Conservation (phyloP, 2,888 invertebrate genomes). For the Hirtodrosophila cameraria region DNA sequence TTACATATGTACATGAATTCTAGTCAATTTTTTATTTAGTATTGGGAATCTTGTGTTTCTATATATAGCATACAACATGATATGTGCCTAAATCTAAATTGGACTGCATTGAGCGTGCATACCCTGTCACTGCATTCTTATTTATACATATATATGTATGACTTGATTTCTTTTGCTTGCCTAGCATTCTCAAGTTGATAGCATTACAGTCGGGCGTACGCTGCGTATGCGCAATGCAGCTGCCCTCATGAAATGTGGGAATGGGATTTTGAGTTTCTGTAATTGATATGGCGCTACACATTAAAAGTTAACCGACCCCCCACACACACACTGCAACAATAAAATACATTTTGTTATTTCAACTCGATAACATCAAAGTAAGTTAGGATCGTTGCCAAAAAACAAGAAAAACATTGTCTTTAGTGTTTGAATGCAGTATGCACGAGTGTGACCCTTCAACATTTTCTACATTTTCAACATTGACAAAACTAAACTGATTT, state of each 20-base stretch:
- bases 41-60: too few species aligned
- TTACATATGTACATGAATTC: too few species aligned
- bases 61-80: too few species aligned
- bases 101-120: neutral
- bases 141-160: neutral
- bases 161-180: slow-evolving; percentile 6
- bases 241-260: slow-evolving; percentile 25
- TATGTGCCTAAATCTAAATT: neutral
- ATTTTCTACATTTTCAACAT: too few species aligned
- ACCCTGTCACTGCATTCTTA: neutral
- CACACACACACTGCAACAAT: neutral
- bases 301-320: slow-evolving; percentile 23
- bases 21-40: too few species aligned
- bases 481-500: too few species aligned
- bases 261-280: slow-evolving; percentile 15
- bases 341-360: too few species aligned
- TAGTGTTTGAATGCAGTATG: too few species aligned
- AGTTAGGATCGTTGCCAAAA: too few species aligned
- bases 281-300: slow-evolving; percentile 44
- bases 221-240: slow-evolving; percentile 53
- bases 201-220: slow-evolving; percentile 40
- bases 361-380: too few species aligned
- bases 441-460: too few species aligned
- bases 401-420: too few species aligned
- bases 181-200: slow-evolving; percentile 23